Evolutionary conservation across 2,113 vertebrate species (phyloP).

Genomic region (Pleuronectes platessa): DNA sequence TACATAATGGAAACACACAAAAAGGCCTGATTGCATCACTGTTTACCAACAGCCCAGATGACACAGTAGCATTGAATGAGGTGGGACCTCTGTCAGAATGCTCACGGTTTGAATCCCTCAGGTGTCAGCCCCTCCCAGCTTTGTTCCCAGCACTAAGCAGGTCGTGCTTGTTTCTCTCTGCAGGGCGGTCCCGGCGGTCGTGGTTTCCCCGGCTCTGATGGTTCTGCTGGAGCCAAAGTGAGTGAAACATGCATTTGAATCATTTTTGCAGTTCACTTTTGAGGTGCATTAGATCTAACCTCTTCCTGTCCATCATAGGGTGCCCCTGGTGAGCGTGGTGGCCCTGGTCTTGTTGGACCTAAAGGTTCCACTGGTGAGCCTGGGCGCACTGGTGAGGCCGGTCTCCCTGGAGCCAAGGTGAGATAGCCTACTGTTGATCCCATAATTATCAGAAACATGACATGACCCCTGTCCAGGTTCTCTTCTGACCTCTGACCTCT

Average conservation of each 20-base stretch:
- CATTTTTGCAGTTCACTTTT: background rate
- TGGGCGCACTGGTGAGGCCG: slow-evolving; percentile 94
- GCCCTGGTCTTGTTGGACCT: slow-evolving; percentile 87
- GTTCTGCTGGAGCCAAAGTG: slow-evolving; percentile 91
- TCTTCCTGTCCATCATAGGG: slow-evolving; percentile 79
- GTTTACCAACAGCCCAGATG: too few relatives aligned
- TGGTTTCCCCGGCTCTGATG: slow-evolving; percentile 95
- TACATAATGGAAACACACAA: too few relatives aligned
- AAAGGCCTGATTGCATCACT: too few relatives aligned
- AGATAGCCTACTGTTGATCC: slow-evolving; percentile 35
- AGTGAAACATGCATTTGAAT: slow-evolving; percentile 34
- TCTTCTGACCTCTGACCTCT: slow-evolving; percentile 41
- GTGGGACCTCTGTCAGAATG: too few relatives aligned
- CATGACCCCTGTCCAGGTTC: background rate
- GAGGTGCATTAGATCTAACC: background rate
- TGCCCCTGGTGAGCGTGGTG: slow-evolving; percentile 90
- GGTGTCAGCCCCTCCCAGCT: too few relatives aligned
- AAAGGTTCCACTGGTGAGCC: slow-evolving; percentile 94
- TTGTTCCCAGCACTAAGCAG: background rate
- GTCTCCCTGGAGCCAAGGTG: slow-evolving; percentile 96
- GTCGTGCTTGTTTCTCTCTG: slow-evolving; percentile 34
- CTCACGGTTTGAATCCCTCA: too few relatives aligned
- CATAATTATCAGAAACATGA: background rate
- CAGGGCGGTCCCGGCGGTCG: slow-evolving; percentile 94
- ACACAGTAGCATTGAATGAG: background rate